A percentile compares a stretch with the other conserved stretches of the same genome.
phyloP scores from a whole-genome alignment of 2,888 invertebrate genomes.

The Opisthograptis luteolata region DNA sequence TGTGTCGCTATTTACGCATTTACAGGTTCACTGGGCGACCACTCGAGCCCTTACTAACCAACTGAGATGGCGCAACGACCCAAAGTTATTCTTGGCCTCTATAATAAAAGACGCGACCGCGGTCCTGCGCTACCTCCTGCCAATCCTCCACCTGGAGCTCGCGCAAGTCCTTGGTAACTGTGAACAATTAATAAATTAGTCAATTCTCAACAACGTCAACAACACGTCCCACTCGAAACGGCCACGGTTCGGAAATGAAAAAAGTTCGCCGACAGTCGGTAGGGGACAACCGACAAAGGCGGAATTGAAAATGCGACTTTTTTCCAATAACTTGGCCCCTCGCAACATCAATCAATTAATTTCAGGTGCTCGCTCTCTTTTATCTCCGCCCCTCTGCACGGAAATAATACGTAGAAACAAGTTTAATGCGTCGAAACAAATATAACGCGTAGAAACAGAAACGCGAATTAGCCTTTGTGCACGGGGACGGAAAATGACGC shows the following conservation, averaged over 20 bases:
- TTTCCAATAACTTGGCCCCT: slow-evolving; percentile 49
- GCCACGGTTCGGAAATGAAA: slow-evolving; percentile 19
- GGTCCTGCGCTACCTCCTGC: too few species aligned
- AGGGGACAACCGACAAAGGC: slow-evolving; percentile 39
- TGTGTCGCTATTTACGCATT: too few species aligned
- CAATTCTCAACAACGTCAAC: slow-evolving; percentile 3
- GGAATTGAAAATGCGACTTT: slow-evolving; percentile 54
- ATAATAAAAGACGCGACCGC: too few species aligned
- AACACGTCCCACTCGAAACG: slow-evolving; percentile 15
- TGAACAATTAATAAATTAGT: slow-evolving; percentile 1
- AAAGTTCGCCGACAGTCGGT: slow-evolving; percentile 34
- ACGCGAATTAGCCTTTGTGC: slow-evolving; percentile 21
- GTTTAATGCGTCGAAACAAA: slow-evolving; percentile 14
- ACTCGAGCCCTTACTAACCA: too few species aligned
- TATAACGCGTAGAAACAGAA: slow-evolving; percentile 17
- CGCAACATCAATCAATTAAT: slow-evolving; percentile 66
- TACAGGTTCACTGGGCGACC: too few species aligned
- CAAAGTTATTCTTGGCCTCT: too few species aligned
- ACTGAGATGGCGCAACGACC: too few species aligned
- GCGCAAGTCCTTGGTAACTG: too few species aligned
- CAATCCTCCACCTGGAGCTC: too few species aligned
- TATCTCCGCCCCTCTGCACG: slow-evolving; percentile 40
- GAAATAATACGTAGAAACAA: slow-evolving; percentile 25
- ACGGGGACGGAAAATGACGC: slow-evolving; percentile 15
- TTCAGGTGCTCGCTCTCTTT: slow-evolving; percentile 51